Conservation (phyloP, 2,797 vertebrate species). For the Todus mexicanus region DNA sequence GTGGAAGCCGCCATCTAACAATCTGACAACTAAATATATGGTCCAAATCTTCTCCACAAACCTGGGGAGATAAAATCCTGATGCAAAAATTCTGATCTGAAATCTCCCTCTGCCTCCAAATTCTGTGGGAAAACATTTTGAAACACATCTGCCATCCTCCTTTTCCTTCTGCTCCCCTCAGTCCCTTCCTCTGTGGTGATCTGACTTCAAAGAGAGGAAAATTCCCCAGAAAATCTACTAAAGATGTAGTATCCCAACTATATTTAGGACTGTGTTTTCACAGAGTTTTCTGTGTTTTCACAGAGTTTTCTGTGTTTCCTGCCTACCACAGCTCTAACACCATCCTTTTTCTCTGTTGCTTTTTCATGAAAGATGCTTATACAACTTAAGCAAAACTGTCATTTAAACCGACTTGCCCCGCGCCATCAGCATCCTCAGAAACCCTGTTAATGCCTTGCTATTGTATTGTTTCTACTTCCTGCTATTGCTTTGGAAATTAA, state of each 20-base stretch:
- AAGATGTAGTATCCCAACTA: background rate
- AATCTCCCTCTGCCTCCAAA: background rate
- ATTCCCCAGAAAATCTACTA: background rate
- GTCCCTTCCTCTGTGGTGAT: background rate
- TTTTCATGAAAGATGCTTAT: background rate
- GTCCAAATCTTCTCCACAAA: background rate
- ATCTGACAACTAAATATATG: background rate
- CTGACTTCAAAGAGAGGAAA: background rate
- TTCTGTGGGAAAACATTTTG: background rate
- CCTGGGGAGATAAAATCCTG: background rate
- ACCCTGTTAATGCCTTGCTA: background rate
- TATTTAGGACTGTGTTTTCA: background rate
- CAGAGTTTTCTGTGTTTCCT: background rate
- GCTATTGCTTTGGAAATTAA: background rate
- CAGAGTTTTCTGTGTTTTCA: background rate
- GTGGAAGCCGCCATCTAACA: background rate
- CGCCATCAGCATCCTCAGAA: background rate
- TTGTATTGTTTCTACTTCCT: background rate
- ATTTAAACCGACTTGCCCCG: background rate
- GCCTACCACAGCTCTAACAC: background rate
- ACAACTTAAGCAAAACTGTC: background rate
- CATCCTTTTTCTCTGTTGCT: background rate
- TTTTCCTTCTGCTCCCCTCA: background rate
- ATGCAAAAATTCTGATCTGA: background rate
- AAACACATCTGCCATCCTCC: background rate